Evolutionary conservation across 2,888 invertebrate species (phyloP).

Genomic region (Bombylius discolor): DNA sequence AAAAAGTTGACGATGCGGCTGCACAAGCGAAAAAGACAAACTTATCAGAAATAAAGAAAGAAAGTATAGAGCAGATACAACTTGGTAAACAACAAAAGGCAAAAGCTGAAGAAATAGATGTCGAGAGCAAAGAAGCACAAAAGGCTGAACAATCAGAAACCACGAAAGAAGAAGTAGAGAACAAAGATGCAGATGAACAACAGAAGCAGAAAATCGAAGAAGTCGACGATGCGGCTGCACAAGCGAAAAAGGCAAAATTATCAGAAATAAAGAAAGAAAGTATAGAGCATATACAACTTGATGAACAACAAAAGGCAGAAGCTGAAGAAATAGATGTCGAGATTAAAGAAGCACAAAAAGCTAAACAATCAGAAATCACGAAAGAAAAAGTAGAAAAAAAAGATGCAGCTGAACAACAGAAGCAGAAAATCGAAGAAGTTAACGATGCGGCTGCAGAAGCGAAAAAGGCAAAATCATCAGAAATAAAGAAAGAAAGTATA

Average conservation of each 20-base stretch:
- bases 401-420: background rate
- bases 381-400: slow-evolving; percentile 1
- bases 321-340: slow-evolving; percentile 6
- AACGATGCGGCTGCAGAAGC: too few species aligned
- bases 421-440: too few species aligned
- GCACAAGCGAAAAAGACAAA: background rate
- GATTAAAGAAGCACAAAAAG: slow-evolving; percentile 1
- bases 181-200: slow-evolving; percentile 15
- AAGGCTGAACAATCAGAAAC: slow-evolving; percentile 5
- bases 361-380: background rate
- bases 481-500: too few species aligned
- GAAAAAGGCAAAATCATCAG: too few species aligned
- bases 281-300: background rate
- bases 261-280: slow-evolving; percentile 7
- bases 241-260: background rate
- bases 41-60: background rate
- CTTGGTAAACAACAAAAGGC: slow-evolving; percentile 4
- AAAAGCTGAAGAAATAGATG: too few species aligned
- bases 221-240: slow-evolving; percentile 11
- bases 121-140: background rate
- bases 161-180: slow-evolving; percentile 10
- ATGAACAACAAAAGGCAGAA: slow-evolving; percentile 2
- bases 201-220: slow-evolving; percentile 9
- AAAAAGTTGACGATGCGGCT: background rate
- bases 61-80: background rate